A percentile compares a stretch with the other conserved stretches of the same genome.
These are phyloP conservation scores for Clytia hemisphaerica DNA, from an alignment of 30 jellyfish, hydroid and myxozoan species.

Conservation along the genomic window DNA sequence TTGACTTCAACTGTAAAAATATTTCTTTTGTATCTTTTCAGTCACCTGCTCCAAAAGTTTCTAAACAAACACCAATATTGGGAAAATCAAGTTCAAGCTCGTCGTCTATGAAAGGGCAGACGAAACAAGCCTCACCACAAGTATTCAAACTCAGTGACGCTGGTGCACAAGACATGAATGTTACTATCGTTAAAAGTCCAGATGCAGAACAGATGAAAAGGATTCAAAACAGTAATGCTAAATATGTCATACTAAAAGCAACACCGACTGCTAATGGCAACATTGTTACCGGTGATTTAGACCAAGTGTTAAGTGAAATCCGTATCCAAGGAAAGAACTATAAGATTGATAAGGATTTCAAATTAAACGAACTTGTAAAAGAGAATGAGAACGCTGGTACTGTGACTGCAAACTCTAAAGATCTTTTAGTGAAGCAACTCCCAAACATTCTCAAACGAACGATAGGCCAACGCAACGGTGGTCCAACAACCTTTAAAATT, in stretches of 20 bases:
- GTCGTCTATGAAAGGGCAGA: too few relatives aligned
- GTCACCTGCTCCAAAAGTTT: too few relatives aligned
- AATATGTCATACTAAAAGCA: constrained; percentile 11
- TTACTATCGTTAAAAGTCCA: not conserved
- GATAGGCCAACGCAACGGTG: constrained; percentile 13
- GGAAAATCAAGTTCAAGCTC: too few relatives aligned
- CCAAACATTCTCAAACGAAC: constrained; percentile 18
- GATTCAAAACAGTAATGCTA: not conserved
- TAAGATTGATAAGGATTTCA: constrained; percentile 11
- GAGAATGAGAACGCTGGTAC: constrained; percentile 15
- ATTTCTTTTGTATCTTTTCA: too few relatives aligned
- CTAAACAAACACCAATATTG: too few relatives aligned
- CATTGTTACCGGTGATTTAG: not conserved
- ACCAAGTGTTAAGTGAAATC: not conserved
- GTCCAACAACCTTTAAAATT: constrained; percentile 7
- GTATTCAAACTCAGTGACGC: too few relatives aligned
- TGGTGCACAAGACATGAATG: too few relatives aligned
- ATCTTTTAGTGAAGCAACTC: not conserved
- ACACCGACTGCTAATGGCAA: constrained; percentile 4
- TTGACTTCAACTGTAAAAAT: too few relatives aligned
- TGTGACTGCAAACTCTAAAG: not conserved
- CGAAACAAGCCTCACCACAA: too few relatives aligned
- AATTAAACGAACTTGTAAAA: constrained; percentile 16
- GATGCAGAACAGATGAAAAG: not conserved
- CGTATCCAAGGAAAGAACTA: not conserved